phyloP scores from a whole-genome alignment of 1,140 invertebrate species.

The Meteorus sp. region DNA sequence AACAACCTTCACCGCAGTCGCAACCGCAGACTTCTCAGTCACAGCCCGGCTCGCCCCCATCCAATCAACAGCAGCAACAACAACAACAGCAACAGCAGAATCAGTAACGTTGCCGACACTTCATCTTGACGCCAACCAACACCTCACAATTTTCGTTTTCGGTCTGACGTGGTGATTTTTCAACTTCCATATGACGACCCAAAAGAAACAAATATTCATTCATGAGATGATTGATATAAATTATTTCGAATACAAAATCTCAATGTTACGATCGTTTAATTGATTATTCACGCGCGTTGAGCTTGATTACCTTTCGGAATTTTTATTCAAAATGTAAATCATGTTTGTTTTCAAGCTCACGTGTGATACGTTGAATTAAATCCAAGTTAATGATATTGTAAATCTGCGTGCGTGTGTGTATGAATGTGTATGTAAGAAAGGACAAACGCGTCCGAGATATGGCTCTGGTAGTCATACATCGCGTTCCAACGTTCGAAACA shows the following conservation, averaged over 20 bases:
- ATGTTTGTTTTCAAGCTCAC: slow-evolving; percentile 13
- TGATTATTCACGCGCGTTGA: slow-evolving; percentile 7
- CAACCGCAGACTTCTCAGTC: slow-evolving; percentile 36
- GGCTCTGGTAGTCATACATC: slow-evolving; percentile 16
- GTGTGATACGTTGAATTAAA: slow-evolving; percentile 4
- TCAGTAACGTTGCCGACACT: slow-evolving; percentile 45
- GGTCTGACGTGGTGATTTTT: slow-evolving; percentile 9
- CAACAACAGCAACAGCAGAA: slow-evolving; percentile 34
- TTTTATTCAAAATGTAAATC: slow-evolving; percentile 5
- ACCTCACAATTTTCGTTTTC: slow-evolving; percentile 16
- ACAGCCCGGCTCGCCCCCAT: slow-evolving; percentile 37
- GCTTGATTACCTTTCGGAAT: slow-evolving; percentile 10
- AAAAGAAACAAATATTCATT: neutral
- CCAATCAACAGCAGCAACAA: slow-evolving; percentile 36
- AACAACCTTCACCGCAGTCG: slow-evolving; percentile 31
- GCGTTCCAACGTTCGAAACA: neutral
- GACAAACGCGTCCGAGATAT: neutral
- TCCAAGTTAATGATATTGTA: slow-evolving; percentile 7
- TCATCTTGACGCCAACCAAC: slow-evolving; percentile 21
- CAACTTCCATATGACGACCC: neutral
- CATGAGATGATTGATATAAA: neutral
- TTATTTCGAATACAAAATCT: slow-evolving; percentile 3
- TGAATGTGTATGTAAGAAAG: too few relatives aligned
- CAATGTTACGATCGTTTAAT: slow-evolving; percentile 10
- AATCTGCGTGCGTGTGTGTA: too few relatives aligned